Evolutionary conservation across 1,140 invertebrate genomes (phyloP).

Genomic region (Thereuonema tuberculata): DNA sequence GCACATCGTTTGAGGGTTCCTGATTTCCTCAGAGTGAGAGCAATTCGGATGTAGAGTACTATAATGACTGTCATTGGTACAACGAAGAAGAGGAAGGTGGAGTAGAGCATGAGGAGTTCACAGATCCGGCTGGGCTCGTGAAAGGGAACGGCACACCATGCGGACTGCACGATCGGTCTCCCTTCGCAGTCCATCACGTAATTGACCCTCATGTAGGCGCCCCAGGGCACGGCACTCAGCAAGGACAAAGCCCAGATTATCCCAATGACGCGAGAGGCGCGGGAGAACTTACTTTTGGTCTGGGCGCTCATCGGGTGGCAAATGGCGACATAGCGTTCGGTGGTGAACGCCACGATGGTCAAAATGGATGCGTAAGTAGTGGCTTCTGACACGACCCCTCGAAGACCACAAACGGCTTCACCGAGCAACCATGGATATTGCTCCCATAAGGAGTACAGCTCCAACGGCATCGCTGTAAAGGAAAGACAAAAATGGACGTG

Average conservation of each 20-base stretch:
- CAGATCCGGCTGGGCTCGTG: background rate
- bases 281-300: slow-evolving; percentile 57
- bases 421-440: slow-evolving; percentile 79
- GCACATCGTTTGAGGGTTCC: slow-evolving; percentile 4
- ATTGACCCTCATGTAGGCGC: slow-evolving; percentile 31
- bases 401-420: slow-evolving; percentile 64
- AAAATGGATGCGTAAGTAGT: slow-evolving; percentile 87
- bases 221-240: slow-evolving; percentile 56
- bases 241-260: slow-evolving; percentile 43
- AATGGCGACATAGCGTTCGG: slow-evolving; percentile 88
- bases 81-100: slow-evolving; percentile 69
- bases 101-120: slow-evolving; percentile 48
- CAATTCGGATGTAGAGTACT: slow-evolving; percentile 66
- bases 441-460: slow-evolving; percentile 75
- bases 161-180: slow-evolving; percentile 36
- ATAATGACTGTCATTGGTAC: slow-evolving; percentile 73
- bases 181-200: slow-evolving; percentile 1
- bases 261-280: slow-evolving; percentile 43
- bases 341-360: slow-evolving; percentile 83
- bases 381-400: slow-evolving; percentile 70
- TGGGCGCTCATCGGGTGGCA: slow-evolving; percentile 81
- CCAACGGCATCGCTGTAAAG: slow-evolving; percentile 57
- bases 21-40: slow-evolving; percentile 50
- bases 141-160: slow-evolving; percentile 21
- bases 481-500: slow-evolving; percentile 80